Conservation (phyloP, 2,888 invertebrate species). For the Cheilosia pagana region DNA sequence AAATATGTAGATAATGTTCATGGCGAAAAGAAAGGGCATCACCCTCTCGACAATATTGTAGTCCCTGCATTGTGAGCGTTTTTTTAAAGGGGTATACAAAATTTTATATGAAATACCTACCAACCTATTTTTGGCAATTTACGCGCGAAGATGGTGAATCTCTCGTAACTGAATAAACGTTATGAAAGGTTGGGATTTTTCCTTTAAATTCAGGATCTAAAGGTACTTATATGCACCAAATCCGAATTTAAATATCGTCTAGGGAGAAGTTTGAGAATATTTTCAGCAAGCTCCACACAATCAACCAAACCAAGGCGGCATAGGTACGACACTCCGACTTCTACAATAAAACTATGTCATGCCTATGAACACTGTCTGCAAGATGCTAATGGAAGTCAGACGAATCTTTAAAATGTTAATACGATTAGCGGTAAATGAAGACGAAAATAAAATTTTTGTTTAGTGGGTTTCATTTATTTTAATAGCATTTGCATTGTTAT, state of each 20-base stretch:
- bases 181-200: too few relatives aligned
- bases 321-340: too few relatives aligned
- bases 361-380: background rate
- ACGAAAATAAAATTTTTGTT: conserved; percentile 4
- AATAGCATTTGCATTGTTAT: background rate
- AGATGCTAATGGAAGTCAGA: conserved; percentile 29
- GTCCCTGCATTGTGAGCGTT: conserved; percentile 3
- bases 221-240: too few relatives aligned
- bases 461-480: background rate
- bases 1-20: conserved; percentile 25
- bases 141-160: background rate
- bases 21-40: background rate
- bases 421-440: background rate
- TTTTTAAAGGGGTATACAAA: conserved; percentile 28
- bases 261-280: too few relatives aligned
- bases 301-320: too few relatives aligned
- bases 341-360: background rate
- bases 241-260: too few relatives aligned
- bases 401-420: conserved; percentile 11
- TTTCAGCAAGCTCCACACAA: too few relatives aligned
- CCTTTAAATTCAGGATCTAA: too few relatives aligned
- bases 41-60: background rate
- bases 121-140: conserved; percentile 50
- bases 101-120: background rate
- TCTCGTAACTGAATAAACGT: too few relatives aligned